Evolutionary conservation across 2,797 vertebrate genomes (phyloP).

Genomic region (Rhinatrema bivittatum): DNA sequence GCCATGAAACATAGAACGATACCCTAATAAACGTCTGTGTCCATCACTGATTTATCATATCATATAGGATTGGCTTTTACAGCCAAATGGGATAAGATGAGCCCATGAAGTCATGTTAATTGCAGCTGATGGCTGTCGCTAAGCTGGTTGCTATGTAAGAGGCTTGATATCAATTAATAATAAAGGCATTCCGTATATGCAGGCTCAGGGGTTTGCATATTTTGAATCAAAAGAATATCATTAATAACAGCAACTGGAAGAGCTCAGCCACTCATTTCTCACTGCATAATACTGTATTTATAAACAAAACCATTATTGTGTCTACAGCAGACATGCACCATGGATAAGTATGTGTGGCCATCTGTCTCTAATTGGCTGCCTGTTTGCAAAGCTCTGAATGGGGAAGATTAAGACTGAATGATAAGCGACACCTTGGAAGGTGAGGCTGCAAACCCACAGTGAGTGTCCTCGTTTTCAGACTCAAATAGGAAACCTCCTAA

Average conservation of each 20-base stretch:
- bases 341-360: neutral
- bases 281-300: neutral
- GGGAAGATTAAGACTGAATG: too few species aligned
- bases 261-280: neutral
- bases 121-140: neutral
- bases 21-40: too few species aligned
- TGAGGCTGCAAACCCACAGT: too few species aligned
- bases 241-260: neutral
- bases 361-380: constrained; percentile 3
- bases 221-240: constrained; percentile 2
- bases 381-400: too few species aligned
- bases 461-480: too few species aligned
- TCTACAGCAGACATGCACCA: neutral
- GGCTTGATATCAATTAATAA: constrained; percentile 17
- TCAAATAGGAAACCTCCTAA: too few species aligned
- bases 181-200: neutral
- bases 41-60: too few species aligned
- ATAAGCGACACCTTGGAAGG: too few species aligned
- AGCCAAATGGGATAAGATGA: too few species aligned
- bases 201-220: neutral
- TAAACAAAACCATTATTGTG: neutral
- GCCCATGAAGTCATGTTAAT: neutral
- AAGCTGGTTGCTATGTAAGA: too few species aligned
- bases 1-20: too few species aligned
- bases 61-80: too few species aligned